Evolutionary conservation across 53 echinoderm and acorn worm species (phyloP), one percentile per base, ranked within the genome.

Genomic region (Holothuria leucospilota): DNA sequence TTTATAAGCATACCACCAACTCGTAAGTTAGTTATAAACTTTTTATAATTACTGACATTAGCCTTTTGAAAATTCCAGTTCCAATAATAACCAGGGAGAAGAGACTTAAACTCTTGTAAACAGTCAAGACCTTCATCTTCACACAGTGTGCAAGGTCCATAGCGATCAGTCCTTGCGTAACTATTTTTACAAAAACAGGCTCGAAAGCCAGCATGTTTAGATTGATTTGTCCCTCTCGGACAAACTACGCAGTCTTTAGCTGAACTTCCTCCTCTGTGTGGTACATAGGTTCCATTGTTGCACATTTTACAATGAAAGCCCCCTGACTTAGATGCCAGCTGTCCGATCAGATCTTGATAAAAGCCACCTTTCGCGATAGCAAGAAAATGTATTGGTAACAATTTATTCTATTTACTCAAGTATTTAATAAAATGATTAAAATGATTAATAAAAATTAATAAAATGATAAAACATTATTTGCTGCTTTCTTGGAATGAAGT

Each of bases 101-200:
- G 82, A 6, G 42, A 42, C 2, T 42, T 10, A 39, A 23, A 82
- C 23, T 64, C 82, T 5, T 63, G 23, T 39, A 10, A 24, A 28
- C 82, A 82, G 25, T 82, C 38, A 10, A 82, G 39, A 40, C 82
- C 82, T 64, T 63, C 23, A 20, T 82, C 41, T 12, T 39, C 14
- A 26, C 82, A 82, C 8, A 42, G 20, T 24, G 13, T 23, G 27
- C 82, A 82, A 4, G 39, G 38, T 39, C 66, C 63, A 40, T 27
- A 82, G 20, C 82, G 63, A 41, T 82, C 38, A 25, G 38, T 82
- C 14, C 82, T 39, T 29, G 59, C 29, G 20, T 78, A 59, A 29
- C 59, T 56, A 4, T 78, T 25, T 29, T 78, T 78, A 46, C 63
- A 82, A 39, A 38, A 82, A 40, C 82, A 82, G 12, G 82, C 82